Evolutionary conservation across 2,888 invertebrate genomes (phyloP).

Genomic region (Mythimna vitellina): DNA sequence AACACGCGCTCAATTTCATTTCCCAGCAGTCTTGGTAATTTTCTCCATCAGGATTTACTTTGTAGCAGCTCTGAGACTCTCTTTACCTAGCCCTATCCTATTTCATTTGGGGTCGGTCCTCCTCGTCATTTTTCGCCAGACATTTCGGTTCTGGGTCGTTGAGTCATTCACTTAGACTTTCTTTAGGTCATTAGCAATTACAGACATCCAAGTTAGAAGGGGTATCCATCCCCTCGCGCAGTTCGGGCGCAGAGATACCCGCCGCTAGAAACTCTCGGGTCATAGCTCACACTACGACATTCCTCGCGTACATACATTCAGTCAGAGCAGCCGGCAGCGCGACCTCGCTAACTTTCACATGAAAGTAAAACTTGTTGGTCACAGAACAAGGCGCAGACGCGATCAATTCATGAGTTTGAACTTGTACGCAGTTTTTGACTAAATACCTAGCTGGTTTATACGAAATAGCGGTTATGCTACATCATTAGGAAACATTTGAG

Average conservation of each 20-base stretch:
- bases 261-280: slow-evolving; percentile 10
- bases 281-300: slow-evolving; percentile 21
- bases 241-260: no score
- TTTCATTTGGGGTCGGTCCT: no score
- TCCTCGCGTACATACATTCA: not conserved
- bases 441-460: not conserved
- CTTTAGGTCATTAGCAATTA: no score
- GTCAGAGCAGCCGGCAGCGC: not conserved
- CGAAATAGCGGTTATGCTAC: not conserved
- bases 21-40: not conserved
- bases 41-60: not conserved
- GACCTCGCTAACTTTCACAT: slow-evolving; percentile 52
- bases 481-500: no score
- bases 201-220: no score
- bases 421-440: no score
- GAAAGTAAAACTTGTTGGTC: slow-evolving; percentile 61
- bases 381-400: slow-evolving; percentile 27
- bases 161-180: no score
- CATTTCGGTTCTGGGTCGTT: no score
- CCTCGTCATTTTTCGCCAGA: no score
- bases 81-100: no score
- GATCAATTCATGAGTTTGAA: not conserved
- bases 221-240: no score
- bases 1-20: not conserved
- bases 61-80: no score